Evolutionary conservation across 1,140 invertebrate genomes (phyloP), one percentile per base, ranked within the genome.

Genomic region (Rhyacophila brunnea): DNA sequence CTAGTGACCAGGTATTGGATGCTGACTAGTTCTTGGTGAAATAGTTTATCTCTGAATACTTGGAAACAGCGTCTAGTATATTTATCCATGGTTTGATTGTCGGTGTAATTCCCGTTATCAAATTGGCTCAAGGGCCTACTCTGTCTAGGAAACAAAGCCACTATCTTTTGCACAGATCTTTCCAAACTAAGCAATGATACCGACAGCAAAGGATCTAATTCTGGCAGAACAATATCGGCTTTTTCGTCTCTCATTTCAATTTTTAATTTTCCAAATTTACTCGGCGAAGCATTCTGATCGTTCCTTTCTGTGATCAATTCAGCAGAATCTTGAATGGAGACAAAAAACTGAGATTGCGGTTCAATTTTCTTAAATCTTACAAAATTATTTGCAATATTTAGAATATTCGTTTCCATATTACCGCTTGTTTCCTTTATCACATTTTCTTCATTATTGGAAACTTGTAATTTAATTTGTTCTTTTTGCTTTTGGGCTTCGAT

Each of bases 31-130:
- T 78, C 74, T 62, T 77, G 71, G 56, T 77, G 75, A 47, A 79
- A 79, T 18, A 74, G 49, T 65, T 74, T 77, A 38, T 78, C 77
- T 69, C 76, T 72, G 20, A 79, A 79, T 0, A 79, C 74, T 69
- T 77, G 72, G 40, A 77, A 76, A 35, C 77, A 79, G 19, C 74
- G 63, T 20, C 72, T 67, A 0, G 77, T 78, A n/a, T 79, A 79
- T 52, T 73, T 73, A 13, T 79, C 77, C 58, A 79, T 72, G 0
- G 75, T 77, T 20, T 76, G 74, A 65, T 77, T 73, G 1, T 71
- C 63, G 10, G 70, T 76, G 6, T 77, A 47, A 52, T 65, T 73
- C 36, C 73, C 75, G 43, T 71, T 77, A 44, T 79, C 77, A 0
- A 76, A 77, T 58, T 79, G 75, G 38, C 77, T 79, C 11, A 78